A percentile compares a stretch with the other conserved stretches of the same genome.
These are phyloP conservation scores for Erynnis tages DNA, from an alignment of 2,888 invertebrate genomes.

Conservation along the genomic window DNA sequence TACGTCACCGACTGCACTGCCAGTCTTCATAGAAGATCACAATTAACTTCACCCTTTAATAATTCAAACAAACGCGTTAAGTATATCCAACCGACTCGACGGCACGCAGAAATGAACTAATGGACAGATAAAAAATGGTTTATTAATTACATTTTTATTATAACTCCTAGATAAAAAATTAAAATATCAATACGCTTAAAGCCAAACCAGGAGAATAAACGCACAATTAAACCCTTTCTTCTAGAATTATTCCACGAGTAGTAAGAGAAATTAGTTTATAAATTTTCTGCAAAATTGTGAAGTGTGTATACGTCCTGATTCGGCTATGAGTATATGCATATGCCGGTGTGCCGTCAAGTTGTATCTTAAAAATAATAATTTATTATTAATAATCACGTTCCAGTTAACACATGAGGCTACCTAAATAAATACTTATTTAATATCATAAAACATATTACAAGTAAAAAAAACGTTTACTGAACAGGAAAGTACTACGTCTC, in stretches of 20 bases:
- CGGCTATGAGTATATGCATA: no score
- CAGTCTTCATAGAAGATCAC: conserved; percentile 73
- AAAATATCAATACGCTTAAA: conserved; percentile 1
- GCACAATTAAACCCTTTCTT: no score
- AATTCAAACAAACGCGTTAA: conserved; percentile 27
- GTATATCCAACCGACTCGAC: conserved; percentile 28
- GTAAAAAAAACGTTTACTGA: conserved; percentile 46
- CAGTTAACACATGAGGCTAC: conserved; percentile 47
- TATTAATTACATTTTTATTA: conserved; percentile 6
- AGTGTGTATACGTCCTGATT: not conserved
- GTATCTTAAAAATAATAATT: conserved; percentile 21
- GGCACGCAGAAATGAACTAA: conserved; percentile 8
- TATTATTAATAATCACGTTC: conserved; percentile 31
- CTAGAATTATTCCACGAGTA: no score
- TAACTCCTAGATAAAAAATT: not conserved
- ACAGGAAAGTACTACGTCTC: conserved; percentile 39
- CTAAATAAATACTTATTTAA: conserved; percentile 76
- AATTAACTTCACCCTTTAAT: conserved; percentile 46
- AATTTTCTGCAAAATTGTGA: no score
- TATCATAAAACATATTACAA: conserved; percentile 67
- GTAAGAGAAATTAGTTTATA: no score
- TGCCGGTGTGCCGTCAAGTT: conserved; percentile 21
- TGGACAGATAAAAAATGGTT: not conserved
- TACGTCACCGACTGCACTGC: conserved; percentile 56
- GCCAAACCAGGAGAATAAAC: no score